Percentiles rank a stretch among this genome's conserved stretches.
Evolutionary conservation across 2,113 vertebrate species (phyloP).

Genomic region (Corythornis madagascariensis): DNA sequence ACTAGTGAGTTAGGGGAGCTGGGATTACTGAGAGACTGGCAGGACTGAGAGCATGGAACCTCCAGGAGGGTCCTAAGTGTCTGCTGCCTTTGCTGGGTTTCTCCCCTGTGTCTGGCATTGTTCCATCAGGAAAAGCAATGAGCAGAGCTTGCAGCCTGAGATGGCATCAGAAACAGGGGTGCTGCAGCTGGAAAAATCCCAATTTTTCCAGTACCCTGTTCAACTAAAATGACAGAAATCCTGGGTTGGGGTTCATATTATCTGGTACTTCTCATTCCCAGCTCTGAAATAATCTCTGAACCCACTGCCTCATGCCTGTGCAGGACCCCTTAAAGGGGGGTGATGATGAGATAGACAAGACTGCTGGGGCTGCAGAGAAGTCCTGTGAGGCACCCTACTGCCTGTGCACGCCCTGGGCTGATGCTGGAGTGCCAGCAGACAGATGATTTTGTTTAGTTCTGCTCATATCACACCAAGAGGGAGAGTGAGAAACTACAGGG

Average conservation of each 20-base stretch:
- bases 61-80: background rate
- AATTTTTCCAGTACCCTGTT: background rate
- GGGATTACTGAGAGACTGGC: background rate
- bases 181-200: background rate
- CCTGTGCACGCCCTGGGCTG: accelerated
- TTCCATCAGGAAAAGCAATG: background rate
- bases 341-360: background rate
- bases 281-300: background rate
- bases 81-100: background rate
- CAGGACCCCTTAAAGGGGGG: background rate
- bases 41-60: background rate
- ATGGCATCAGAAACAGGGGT: background rate
- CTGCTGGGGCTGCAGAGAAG: background rate
- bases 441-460: background rate
- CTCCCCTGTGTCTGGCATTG: background rate
- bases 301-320: accelerated
- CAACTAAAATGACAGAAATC: background rate
- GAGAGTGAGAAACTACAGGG: background rate
- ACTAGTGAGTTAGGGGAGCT: background rate
- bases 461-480: background rate
- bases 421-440: background rate
- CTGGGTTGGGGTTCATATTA: background rate
- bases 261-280: background rate
- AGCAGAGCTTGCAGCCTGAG: background rate
- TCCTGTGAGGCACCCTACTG: background rate